Evolutionary conservation across 2,888 invertebrate species (phyloP).

Genomic region (Sesamia inferens): DNA sequence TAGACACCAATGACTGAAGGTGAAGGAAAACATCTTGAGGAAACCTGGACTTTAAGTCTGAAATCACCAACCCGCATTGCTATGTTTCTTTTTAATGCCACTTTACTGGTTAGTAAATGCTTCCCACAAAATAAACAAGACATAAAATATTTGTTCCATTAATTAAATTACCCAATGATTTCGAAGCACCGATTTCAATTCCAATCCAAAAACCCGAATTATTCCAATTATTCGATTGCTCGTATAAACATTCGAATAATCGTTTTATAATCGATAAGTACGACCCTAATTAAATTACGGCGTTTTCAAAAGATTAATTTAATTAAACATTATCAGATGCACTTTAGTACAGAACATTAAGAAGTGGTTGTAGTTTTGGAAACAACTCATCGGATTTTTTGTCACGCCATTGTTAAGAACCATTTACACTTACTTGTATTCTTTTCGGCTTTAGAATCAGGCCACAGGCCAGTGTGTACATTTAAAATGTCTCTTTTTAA

Average conservation of each 20-base stretch:
- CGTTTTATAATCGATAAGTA: slow-evolving; percentile 42
- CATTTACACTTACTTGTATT: slow-evolving; percentile 16
- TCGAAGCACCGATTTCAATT: neutral
- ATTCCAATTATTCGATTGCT: slow-evolving; percentile 13
- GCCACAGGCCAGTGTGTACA: neutral
- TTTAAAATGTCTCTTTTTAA: neutral
- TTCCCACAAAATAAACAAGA: neutral
- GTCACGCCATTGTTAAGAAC: slow-evolving; percentile 28
- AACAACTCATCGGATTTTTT: slow-evolving; percentile 19
- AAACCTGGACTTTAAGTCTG: too few relatives aligned
- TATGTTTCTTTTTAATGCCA: too few relatives aligned
- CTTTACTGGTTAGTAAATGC: too few relatives aligned
- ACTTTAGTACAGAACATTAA: slow-evolving; percentile 30
- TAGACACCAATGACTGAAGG: too few relatives aligned
- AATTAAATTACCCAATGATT: neutral
- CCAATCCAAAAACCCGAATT: slow-evolving; percentile 5
- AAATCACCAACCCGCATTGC: too few relatives aligned
- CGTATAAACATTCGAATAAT: slow-evolving; percentile 39
- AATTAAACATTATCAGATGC: slow-evolving; percentile 52
- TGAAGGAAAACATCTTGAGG: too few relatives aligned
- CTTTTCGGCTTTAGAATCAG: neutral
- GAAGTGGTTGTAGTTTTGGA: slow-evolving; percentile 27
- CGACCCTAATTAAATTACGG: slow-evolving; percentile 50
- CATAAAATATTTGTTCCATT: neutral
- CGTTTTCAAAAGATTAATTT: slow-evolving; percentile 50